Conservation (phyloP, 2,113 vertebrate genomes). For the Monarcha castaneiventris region DNA sequence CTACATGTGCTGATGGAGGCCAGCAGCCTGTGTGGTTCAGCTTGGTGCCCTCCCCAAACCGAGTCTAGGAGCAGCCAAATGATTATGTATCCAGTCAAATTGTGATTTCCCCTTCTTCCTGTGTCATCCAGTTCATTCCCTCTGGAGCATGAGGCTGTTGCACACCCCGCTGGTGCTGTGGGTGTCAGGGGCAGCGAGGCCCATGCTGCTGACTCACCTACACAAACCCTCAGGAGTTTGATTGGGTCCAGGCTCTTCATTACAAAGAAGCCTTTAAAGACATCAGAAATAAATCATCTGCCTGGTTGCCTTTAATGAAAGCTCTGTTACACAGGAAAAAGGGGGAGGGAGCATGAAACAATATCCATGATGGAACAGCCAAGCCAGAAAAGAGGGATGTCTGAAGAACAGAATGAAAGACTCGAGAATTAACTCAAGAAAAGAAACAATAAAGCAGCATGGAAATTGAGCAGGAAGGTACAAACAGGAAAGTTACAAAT, state of each 20-base stretch:
- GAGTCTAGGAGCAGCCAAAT: not conserved
- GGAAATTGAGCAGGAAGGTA: not conserved
- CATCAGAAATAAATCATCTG: slow-evolving; percentile 35
- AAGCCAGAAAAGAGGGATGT: not conserved
- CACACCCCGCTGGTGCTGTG: not conserved
- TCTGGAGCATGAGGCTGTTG: not conserved
- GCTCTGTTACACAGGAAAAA: not conserved
- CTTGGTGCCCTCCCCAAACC: not conserved
- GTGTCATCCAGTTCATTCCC: not conserved
- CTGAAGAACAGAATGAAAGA: not conserved
- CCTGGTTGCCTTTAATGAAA: not conserved
- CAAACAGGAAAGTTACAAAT: not conserved
- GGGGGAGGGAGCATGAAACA: slow-evolving; percentile 1
- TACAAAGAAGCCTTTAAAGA: slow-evolving; percentile 13
- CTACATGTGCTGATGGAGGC: not conserved
- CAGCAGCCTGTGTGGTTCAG: not conserved
- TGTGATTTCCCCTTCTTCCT: not conserved
- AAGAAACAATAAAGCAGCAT: not conserved
- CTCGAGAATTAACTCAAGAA: not conserved
- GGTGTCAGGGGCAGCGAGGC: not conserved
- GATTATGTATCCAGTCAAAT: not conserved
- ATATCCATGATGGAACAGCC: not conserved
- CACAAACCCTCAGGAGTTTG: not conserved
- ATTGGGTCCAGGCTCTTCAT: not conserved
- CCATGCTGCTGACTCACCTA: slow-evolving; percentile 17